phyloP scores from a whole-genome alignment of 1,140 invertebrate genomes.

The Drosophila saltans region DNA sequence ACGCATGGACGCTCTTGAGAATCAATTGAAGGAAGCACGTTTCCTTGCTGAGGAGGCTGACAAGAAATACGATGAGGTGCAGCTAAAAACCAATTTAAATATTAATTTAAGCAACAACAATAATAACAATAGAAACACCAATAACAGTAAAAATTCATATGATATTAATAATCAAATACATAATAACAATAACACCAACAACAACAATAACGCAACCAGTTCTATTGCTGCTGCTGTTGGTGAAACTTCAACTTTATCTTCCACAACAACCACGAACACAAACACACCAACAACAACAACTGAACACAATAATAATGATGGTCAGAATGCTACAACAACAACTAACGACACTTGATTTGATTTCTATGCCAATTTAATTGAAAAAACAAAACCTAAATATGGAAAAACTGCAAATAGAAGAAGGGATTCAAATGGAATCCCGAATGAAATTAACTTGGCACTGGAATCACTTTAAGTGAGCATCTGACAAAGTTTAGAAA shows the following conservation, averaged over 20 bases:
- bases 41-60: conserved; percentile 99
- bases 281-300: conserved; percentile 40
- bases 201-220: conserved; percentile 71
- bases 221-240: conserved; percentile 68
- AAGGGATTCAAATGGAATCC: conserved; percentile 10
- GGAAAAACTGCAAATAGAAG: conserved; percentile 5
- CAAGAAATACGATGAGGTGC: conserved; percentile 99
- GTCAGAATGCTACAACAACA: conserved; percentile 3
- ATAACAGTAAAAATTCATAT: conserved; percentile 31
- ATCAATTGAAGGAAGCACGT: conserved; percentile 99
- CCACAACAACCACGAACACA: conserved; percentile 56
- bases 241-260: conserved; percentile 77
- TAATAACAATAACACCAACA: conserved; percentile 53
- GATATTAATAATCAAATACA: conserved; percentile 41
- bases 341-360: conserved; percentile 74
- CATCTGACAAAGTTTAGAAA: conserved; percentile 57
- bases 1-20: conserved; percentile 99
- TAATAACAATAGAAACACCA: conserved; percentile 53
- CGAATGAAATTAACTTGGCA: conserved; percentile 54
- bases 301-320: conserved; percentile 69
- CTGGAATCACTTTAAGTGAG: conserved; percentile 53
- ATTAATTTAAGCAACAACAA: conserved; percentile 64
- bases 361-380: conserved; percentile 47
- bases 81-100: conserved; percentile 78
- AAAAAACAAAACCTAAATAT: too few relatives aligned